Percentiles rank a stretch among this genome's conserved stretches.
Conservation (phyloP, 2,888 invertebrate species). For the Venustoraphidia nigricollis region DNA sequence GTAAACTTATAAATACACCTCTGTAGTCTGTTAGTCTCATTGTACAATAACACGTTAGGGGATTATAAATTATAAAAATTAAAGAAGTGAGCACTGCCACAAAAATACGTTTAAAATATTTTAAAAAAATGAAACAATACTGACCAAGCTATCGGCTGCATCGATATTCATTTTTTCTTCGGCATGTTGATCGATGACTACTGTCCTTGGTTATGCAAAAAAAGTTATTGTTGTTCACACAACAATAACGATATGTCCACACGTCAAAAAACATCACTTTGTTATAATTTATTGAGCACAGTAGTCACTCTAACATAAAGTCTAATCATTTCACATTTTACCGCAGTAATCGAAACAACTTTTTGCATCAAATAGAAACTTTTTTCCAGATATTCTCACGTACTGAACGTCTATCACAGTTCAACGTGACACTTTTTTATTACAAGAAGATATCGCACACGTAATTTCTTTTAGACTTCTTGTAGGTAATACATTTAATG, state of each 20-base stretch:
- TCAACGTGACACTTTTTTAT: too few relatives aligned
- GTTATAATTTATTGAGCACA: background rate
- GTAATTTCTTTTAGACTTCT: too few relatives aligned
- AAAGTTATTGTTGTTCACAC: background rate
- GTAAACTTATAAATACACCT: too few relatives aligned
- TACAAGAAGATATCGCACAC: too few relatives aligned
- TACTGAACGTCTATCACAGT: slow-evolving; percentile 6
- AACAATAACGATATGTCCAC: background rate
- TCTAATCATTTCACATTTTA: background rate
- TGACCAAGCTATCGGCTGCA: slow-evolving; percentile 57
- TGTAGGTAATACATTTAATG: too few relatives aligned
- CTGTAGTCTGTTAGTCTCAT: too few relatives aligned
- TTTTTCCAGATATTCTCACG: background rate
- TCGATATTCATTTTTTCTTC: slow-evolving; percentile 55
- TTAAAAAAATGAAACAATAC: slow-evolving; percentile 19
- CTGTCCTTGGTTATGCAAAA: background rate
- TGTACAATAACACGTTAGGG: too few relatives aligned
- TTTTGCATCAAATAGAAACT: background rate
- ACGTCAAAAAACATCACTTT: background rate
- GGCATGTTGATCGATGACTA: slow-evolving; percentile 34
- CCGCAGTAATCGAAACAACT: background rate
- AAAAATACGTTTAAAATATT: slow-evolving; percentile 4
- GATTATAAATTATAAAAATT: too few relatives aligned
- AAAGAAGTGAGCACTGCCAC: too few relatives aligned
- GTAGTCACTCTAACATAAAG: background rate